These are phyloP conservation scores for Drosophila tropicalis DNA, from an alignment of 1,140 invertebrate species.

Conservation along the genomic window DNA sequence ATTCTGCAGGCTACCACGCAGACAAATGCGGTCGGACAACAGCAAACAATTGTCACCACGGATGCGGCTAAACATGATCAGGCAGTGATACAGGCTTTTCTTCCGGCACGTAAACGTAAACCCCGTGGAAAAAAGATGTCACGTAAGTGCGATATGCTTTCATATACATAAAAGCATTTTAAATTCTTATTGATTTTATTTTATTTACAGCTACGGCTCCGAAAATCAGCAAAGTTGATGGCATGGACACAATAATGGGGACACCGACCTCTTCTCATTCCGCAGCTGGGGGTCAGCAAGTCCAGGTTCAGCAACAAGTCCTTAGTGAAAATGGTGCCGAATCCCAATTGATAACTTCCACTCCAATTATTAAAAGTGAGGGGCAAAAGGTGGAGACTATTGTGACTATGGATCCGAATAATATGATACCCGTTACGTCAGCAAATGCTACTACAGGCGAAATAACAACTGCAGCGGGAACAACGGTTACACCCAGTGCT, in stretches of 20 bases:
- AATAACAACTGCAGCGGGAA: conserved; percentile 63
- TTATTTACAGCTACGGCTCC: conserved; percentile 62
- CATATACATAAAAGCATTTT: background rate
- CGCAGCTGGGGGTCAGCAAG: conserved; percentile 44
- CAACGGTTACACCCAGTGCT: conserved; percentile 49
- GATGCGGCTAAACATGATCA: conserved; percentile 81
- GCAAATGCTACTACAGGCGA: conserved; percentile 71
- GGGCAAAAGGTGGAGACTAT: conserved; percentile 78
- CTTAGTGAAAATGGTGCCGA: conserved; percentile 75
- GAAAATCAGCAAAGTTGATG: conserved; percentile 82
- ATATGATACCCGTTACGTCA: conserved; percentile 76
- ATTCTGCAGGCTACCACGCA: conserved; percentile 78
- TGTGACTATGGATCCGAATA: conserved; percentile 78
- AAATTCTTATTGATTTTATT: conserved; percentile 13
- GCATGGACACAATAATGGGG: conserved; percentile 78
- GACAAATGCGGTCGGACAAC: conserved; percentile 73
- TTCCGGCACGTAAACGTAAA: conserved; percentile 83
- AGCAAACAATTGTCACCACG: conserved; percentile 75
- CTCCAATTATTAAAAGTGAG: conserved; percentile 79
- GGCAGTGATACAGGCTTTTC: conserved; percentile 83
- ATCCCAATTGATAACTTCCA: conserved; percentile 61
- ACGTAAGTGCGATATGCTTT: conserved; percentile 54
- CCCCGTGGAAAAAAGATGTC: conserved; percentile 81
- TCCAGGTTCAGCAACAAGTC: conserved; percentile 65
- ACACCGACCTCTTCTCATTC: conserved; percentile 72